phyloP scores from a whole-genome alignment of 1,140 invertebrate genomes.

The Steinernema khuongi region DNA sequence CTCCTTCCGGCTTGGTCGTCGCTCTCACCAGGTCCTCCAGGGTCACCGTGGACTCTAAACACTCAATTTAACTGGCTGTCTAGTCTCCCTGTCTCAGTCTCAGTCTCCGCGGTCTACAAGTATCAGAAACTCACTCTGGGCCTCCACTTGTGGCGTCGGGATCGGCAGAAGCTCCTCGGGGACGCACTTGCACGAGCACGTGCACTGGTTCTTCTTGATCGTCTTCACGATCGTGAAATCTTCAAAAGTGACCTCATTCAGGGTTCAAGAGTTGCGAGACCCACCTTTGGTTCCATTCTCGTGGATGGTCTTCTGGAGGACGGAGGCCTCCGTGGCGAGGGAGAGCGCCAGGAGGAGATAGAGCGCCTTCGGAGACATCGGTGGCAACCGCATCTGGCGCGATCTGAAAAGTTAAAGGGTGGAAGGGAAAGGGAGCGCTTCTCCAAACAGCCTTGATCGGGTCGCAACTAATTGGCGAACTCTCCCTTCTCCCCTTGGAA shows the following conservation, averaged over 20 bases:
- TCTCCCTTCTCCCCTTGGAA: neutral
- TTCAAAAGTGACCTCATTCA: neutral
- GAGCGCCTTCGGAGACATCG: neutral
- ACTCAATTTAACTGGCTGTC: neutral
- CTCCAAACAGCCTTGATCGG: neutral
- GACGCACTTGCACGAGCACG: neutral
- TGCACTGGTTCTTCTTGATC: conserved; percentile 10
- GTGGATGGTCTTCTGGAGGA: neutral
- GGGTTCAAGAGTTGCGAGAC: neutral
- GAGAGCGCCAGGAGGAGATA: neutral
- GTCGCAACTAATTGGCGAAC: neutral
- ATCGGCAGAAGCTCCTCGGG: no score
- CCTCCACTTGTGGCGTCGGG: no score
- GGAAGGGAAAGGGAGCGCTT: neutral
- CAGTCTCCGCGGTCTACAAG: neutral
- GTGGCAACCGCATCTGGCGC: neutral
- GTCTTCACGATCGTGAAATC: neutral
- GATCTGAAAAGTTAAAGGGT: neutral
- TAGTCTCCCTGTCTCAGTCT: neutral
- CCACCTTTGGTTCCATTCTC: neutral
- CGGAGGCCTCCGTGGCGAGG: neutral
- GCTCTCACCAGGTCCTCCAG: neutral
- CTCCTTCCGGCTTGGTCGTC: neutral
- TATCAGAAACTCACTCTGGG: no score
- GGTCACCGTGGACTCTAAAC: neutral